Conservation (phyloP, 2,797 vertebrate species). For the Catostomus latipinnis region DNA sequence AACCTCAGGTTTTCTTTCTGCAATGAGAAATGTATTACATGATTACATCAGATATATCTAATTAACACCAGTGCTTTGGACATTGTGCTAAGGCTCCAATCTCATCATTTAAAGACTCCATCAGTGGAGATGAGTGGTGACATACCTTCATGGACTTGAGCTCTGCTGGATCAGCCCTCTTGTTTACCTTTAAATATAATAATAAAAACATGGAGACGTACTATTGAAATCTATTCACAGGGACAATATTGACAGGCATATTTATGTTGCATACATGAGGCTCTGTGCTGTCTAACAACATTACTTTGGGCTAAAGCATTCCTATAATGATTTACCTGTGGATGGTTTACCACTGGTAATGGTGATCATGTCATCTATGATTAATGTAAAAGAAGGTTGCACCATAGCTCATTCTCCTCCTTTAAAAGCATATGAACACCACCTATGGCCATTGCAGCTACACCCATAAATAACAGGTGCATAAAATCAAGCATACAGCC, state of each 20-base stretch:
- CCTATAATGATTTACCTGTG: background rate
- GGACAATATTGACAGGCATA: background rate
- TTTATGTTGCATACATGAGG: background rate
- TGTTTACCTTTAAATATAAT: conserved; percentile 77
- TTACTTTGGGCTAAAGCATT: background rate
- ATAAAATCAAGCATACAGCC: too few species aligned
- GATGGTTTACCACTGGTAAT: background rate
- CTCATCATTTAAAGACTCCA: conserved; percentile 29
- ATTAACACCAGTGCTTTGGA: conserved; percentile 29
- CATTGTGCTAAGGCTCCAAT: background rate
- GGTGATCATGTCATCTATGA: background rate
- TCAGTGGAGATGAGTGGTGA: conserved; percentile 46
- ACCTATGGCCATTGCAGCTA: too few species aligned
- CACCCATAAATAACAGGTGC: too few species aligned
- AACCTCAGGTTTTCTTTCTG: conserved; percentile 48
- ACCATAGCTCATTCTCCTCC: background rate
- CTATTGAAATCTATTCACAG: too few species aligned
- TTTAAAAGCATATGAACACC: background rate
- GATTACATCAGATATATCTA: conserved; percentile 22
- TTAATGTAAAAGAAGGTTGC: background rate
- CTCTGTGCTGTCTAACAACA: background rate
- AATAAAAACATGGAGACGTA: conserved; percentile 54
- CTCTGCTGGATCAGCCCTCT: conserved; percentile 87
- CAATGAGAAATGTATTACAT: conserved; percentile 49
- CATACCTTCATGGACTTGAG: conserved; percentile 88